Evolutionary conservation across 2,888 invertebrate species (phyloP), one percentile per base, ranked within the genome.

Genomic region (Nezara viridula): DNA sequence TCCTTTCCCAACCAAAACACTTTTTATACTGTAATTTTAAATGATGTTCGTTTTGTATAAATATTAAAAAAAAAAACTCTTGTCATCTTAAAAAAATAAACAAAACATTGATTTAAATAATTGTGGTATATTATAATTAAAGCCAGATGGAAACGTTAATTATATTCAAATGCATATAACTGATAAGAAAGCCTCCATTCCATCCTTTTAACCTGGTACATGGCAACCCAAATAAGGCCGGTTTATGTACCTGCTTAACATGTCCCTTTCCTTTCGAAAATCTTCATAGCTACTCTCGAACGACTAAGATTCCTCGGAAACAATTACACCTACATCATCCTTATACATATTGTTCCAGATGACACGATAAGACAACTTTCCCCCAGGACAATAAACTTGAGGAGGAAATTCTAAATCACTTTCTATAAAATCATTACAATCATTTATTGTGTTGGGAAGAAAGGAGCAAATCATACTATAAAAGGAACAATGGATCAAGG

Each of bases 321-420:
- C 66, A 73, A 73, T 73, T 73, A 73, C 66, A 19, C 66, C 66
- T 73, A 73, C 66, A 73, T 73, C 66, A 0, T 73, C 24, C 66
- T 14, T 73, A 7, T 37, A 37, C 66, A 73, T 73, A 73, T 73
- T 73, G 66, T 37, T 37, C 66, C 66, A 73, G 66, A 73, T 73
- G 32, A 32, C 37, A 37, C 14, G 66, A 73, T 37, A 32, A 73
- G 37, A 73, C 32, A 73, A 37, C 66, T 73, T 73, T 73, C 66
- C 32, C 66, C 37, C 37, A 37, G 19, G 66, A 37, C 66, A 73
- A 73, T 37, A 37, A 73, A 21, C 66, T 19, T 37, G 19, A 37
- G 66, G 37, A n/a, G 19, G 37, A 9, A 73, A 73, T 73, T 73
- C 37, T 37, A 73, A 73, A 73, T 73, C 32, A 21, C 66, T 73